These are phyloP conservation scores for Mythimna ferrago DNA, from an alignment of 2,888 invertebrate species.

Conservation along the genomic window DNA sequence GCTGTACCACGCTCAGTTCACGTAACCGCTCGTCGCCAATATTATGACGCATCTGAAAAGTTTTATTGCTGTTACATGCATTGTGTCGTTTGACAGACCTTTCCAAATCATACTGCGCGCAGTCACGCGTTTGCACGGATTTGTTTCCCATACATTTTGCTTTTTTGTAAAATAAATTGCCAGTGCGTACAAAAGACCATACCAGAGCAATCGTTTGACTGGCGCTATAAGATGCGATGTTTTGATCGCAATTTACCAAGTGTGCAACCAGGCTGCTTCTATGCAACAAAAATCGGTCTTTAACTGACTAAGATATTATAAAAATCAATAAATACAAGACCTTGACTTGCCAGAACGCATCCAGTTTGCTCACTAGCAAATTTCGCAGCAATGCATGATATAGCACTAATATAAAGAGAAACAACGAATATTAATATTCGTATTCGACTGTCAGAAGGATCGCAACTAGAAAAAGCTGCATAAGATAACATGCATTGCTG, in stretches of 20 bases:
- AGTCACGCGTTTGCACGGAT: not conserved
- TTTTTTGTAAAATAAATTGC: not conserved
- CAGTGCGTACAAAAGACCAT: not conserved
- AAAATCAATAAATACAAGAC: not conserved
- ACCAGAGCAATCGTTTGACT: conserved; percentile 1
- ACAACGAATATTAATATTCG: not conserved
- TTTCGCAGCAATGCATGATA: conserved; percentile 29
- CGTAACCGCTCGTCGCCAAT: conserved; percentile 92
- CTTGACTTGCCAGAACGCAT: conserved; percentile 1
- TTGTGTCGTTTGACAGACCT: not conserved
- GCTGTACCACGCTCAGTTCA: conserved; percentile 87
- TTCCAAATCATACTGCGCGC: not conserved
- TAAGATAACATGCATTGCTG: conserved; percentile 21
- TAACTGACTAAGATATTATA: not conserved
- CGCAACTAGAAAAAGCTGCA: not conserved
- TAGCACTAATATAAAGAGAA: conserved; percentile 18
- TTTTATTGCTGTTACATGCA: conserved; percentile 5
- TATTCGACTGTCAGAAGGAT: not conserved
- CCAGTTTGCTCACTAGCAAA: conserved; percentile 3
- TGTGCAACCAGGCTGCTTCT: conserved; percentile 11
- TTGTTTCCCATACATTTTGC: conserved; percentile 4
- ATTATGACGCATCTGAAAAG: conserved; percentile 90
- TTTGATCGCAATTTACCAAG: not conserved
- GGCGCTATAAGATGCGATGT: not conserved
- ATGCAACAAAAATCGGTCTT: not conserved